These are phyloP conservation scores for Chlorospingus semifuscus DNA, from an alignment of 2,797 vertebrate species.

Conservation along the genomic window DNA sequence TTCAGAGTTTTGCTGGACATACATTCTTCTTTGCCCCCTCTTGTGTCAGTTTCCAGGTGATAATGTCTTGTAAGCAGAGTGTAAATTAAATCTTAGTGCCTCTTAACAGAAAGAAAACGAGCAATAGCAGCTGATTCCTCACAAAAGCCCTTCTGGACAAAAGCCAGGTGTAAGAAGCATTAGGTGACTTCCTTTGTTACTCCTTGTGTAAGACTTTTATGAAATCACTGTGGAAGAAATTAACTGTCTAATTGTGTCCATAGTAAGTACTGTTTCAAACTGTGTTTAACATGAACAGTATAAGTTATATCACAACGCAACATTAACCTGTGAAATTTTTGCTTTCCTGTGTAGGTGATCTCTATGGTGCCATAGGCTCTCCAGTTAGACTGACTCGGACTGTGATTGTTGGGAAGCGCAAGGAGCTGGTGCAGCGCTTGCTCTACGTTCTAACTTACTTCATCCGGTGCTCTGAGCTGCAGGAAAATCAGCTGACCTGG, in stretches of 20 bases:
- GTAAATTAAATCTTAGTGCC: background rate
- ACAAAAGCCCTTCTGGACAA: background rate
- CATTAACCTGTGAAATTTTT: background rate
- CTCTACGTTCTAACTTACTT: constrained; percentile 88
- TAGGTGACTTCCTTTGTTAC: background rate
- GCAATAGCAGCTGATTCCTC: background rate
- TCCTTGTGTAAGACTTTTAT: background rate
- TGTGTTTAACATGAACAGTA: background rate
- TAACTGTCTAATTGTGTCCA: background rate
- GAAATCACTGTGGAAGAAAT: background rate
- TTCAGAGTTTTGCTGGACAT: background rate
- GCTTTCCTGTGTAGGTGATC: constrained; percentile 74
- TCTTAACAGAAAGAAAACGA: background rate
- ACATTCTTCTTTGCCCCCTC: background rate
- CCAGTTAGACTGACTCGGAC: constrained; percentile 84
- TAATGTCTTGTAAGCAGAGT: background rate
- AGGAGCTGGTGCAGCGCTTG: constrained; percentile 84
- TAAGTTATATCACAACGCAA: background rate
- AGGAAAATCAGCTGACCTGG: constrained; percentile 80
- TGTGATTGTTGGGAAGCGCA: constrained; percentile 82
- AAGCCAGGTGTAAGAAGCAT: background rate
- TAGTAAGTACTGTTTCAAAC: background rate
- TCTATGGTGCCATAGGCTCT: constrained; percentile 86
- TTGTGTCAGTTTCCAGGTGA: background rate
- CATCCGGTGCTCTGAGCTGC: constrained; percentile 86